Evolutionary conservation across 2,113 vertebrate species (phyloP), one percentile per base, ranked within the genome.

Genomic region (Dipodomys merriami): DNA sequence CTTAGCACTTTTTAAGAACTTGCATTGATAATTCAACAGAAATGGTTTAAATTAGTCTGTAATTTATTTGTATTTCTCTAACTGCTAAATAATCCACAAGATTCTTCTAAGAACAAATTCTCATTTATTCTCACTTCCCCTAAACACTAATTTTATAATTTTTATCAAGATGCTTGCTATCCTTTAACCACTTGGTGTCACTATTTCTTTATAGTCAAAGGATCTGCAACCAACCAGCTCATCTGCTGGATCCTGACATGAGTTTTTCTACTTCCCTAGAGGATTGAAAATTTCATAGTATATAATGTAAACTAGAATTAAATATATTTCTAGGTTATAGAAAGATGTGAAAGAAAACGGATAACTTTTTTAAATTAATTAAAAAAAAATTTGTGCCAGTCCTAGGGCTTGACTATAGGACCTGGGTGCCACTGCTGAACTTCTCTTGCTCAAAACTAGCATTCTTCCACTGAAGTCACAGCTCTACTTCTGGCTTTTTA

Each of bases 141-240:
- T 39, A 90, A 90, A 72, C 35, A 77, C 15, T 33, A 76, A 29
- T 94, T 93, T 92, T 69, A 64, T 16, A 60, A 73, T 87, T 64
- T 64, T 72, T 30, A 83, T 94, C 80, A 83, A 90, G 44, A 57
- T 83, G 92, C 83, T 69, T 30, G 57, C 67, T 91, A 85, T 33
- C 7, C 29, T 96, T 95, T 88, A 95, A 83, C 95, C 95, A 97
- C 95, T 92, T 94, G 96, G 93, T 92, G 96, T 96, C 96, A 93
- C 95, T 96, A 93, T 96, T 96, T 95, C 93, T 89, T 93, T 77
- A 90, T 22, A 82, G 39, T 80, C 65, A 94, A 87, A 95, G 44
- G 35, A 30, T 91, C 49, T 87, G n/a, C 18, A 80, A 83, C 3
- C 73, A 92, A 0, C 4, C 62, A 69, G 29, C 68, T 91, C 74